phyloP scores from a whole-genome alignment of 2,113 vertebrate species.

The Aspiorhynchus laticeps region DNA sequence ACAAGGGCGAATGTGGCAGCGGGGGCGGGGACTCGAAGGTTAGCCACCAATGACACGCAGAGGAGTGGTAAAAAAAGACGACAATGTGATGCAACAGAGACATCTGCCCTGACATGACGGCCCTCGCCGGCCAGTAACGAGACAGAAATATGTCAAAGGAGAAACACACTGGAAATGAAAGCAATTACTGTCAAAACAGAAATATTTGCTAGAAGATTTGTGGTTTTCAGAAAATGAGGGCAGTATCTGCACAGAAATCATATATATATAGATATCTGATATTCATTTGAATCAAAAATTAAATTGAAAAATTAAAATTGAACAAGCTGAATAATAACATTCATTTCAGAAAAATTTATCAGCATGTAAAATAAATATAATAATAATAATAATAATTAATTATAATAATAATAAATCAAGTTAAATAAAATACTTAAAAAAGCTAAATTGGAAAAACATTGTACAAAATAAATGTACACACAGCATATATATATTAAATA shows the following conservation, averaged over 20 bases:
- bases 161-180: slow-evolving; percentile 40
- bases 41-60: slow-evolving; percentile 96
- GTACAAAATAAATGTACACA: not conserved
- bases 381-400: not conserved
- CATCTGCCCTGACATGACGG: slow-evolving; percentile 86
- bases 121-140: not conserved
- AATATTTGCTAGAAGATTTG: slow-evolving; percentile 81
- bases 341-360: too few species aligned
- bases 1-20: slow-evolving; percentile 99
- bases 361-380: too few species aligned
- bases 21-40: slow-evolving; percentile 99
- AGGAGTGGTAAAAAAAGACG: slow-evolving; percentile 84
- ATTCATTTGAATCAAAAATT: too few species aligned
- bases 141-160: not conserved
- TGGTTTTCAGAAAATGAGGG: not conserved
- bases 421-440: not conserved
- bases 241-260: not conserved
- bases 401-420: not conserved
- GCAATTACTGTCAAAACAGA: slow-evolving; percentile 92
- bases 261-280: too few species aligned
- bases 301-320: too few species aligned
- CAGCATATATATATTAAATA: not conserved
- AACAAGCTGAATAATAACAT: too few species aligned
- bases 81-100: slow-evolving; percentile 87
- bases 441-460: not conserved